Base-by-base conservation (phyloP, 2,113 vertebrate species). In the Pelobates fuscus region DNA sequence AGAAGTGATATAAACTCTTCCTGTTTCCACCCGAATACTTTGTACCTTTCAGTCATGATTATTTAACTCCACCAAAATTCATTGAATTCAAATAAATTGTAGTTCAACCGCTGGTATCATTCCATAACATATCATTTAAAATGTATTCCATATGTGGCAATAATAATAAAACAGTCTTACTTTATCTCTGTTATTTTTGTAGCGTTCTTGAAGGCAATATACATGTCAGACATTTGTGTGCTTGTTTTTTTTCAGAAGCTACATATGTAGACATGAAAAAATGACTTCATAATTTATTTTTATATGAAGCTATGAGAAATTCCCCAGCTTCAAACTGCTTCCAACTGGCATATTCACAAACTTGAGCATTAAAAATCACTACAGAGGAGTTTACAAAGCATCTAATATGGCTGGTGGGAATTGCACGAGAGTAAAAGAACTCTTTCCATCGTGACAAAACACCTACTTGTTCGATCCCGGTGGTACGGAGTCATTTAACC, bases 381-480 rank as follows among this genome's bases (percentile, higher is more conserved):
- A 23, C 63, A 77, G 30, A 4, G 26, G 6, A 79, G 81, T 54
- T 70, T 81, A 78, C 78, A 68, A 43, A 18, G 41, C 44, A 68
- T 84, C 84, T 82, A 83, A 0, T 58, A 78, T 67, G 78, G 81
- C 81, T 83, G 78, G 20, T 52, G 79, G 73, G 67, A 66, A 81
- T 85, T 81, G 78, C 61, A 76, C 75, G 65, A 78, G 84, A 79
- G 67, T n/a, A 0, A 80, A 87, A 78, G 72, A 78, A 65, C 79
- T 76, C 63, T 78, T 70, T 80, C 37, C 54, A 0, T 1, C 7
- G 21, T 20, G 74, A 78, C 81, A 70, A 49, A 76, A 52, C 52
- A 66, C 30, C 57, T 43, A 26, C 71, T 83, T 60, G 64, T 8
- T 64, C 11, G 17, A n/a, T 5, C 30, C 8, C 60, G 4, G 29